Conservation (phyloP, 2,888 invertebrate genomes). For the Saturnia japonica region DNA sequence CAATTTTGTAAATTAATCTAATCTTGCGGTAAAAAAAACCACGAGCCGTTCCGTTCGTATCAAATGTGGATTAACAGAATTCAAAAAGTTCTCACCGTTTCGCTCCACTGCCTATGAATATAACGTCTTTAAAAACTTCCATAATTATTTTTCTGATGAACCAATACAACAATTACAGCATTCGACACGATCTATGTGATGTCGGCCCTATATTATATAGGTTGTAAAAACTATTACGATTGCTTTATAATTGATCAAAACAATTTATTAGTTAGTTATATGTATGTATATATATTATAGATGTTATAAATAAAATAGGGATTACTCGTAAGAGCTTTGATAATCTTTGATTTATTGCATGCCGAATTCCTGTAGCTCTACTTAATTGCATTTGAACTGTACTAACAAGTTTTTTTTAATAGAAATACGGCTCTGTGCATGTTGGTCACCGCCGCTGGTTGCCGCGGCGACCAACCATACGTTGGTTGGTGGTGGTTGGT, state of each 20-base stretch:
- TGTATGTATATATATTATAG: neutral
- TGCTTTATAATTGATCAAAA: slow-evolving; percentile 57
- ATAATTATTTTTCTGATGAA: slow-evolving; percentile 77
- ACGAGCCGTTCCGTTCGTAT: slow-evolving; percentile 64
- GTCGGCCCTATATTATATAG: slow-evolving; percentile 56
- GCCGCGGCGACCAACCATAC: too few relatives aligned
- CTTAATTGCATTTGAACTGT: too few relatives aligned
- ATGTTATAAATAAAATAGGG: too few relatives aligned
- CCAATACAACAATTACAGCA: slow-evolving; percentile 75
- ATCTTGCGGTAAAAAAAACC: slow-evolving; percentile 59
- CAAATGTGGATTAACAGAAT: slow-evolving; percentile 72
- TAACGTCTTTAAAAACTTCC: slow-evolving; percentile 61
- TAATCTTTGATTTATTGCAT: too few relatives aligned
- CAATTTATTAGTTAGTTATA: slow-evolving; percentile 13
- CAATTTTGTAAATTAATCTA: slow-evolving; percentile 37
- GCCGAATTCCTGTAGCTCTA: too few relatives aligned
- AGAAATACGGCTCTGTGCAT: too few relatives aligned
- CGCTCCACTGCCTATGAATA: slow-evolving; percentile 70
- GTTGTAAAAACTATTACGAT: slow-evolving; percentile 61
- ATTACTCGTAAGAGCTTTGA: too few relatives aligned
- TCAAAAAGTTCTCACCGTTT: slow-evolving; percentile 76
- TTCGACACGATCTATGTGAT: slow-evolving; percentile 71
- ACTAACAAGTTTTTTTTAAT: too few relatives aligned
- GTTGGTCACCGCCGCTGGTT: too few relatives aligned
- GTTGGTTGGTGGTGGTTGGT: too few relatives aligned